phyloP scores from a whole-genome alignment of 2,113 vertebrate species.

The Amphilophus citrinellus region DNA sequence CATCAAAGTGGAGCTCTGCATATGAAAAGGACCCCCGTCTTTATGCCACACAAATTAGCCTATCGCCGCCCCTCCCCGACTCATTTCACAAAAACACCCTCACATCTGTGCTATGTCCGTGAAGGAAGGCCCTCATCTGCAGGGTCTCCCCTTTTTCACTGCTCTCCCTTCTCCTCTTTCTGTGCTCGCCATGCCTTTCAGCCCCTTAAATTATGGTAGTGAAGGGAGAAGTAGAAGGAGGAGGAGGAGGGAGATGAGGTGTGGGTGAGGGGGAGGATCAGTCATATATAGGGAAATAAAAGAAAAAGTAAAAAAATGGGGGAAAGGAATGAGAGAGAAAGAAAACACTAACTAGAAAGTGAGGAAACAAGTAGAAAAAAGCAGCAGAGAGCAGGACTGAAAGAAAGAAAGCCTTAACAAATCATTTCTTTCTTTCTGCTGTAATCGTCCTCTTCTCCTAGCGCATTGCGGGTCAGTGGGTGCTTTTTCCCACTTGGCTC shows the following conservation, averaged over 20 bases:
- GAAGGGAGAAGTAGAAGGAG: conserved; percentile 59
- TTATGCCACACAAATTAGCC: conserved; percentile 81
- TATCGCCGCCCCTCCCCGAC: conserved; percentile 74
- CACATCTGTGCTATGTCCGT: conserved; percentile 80
- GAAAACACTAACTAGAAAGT: conserved; percentile 40
- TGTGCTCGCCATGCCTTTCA: conserved; percentile 82
- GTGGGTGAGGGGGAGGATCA: conserved; percentile 57
- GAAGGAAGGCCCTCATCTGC: conserved; percentile 77
- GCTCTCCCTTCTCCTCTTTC: conserved; percentile 68
- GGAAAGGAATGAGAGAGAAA: conserved; percentile 49
- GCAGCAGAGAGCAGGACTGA: conserved; percentile 39
- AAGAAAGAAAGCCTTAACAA: conserved; percentile 59
- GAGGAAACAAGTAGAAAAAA: conserved; percentile 34
- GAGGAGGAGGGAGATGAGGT: conserved; percentile 51
- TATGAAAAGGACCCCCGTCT: conserved; percentile 78
- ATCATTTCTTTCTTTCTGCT: conserved; percentile 69
- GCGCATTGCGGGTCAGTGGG: conserved; percentile 75
- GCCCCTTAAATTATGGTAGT: conserved; percentile 84
- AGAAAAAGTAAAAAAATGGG: conserved; percentile 27
- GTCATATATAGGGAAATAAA: conserved; percentile 54
- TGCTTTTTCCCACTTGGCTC: conserved; percentile 75
- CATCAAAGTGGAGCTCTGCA: conserved; percentile 82
- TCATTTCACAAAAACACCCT: conserved; percentile 76
- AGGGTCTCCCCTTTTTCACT: conserved; percentile 69
- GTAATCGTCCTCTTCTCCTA: conserved; percentile 70